These are phyloP conservation scores for Camptogramma bilineatum DNA, from an alignment of 2,888 invertebrate species.

Conservation along the genomic window DNA sequence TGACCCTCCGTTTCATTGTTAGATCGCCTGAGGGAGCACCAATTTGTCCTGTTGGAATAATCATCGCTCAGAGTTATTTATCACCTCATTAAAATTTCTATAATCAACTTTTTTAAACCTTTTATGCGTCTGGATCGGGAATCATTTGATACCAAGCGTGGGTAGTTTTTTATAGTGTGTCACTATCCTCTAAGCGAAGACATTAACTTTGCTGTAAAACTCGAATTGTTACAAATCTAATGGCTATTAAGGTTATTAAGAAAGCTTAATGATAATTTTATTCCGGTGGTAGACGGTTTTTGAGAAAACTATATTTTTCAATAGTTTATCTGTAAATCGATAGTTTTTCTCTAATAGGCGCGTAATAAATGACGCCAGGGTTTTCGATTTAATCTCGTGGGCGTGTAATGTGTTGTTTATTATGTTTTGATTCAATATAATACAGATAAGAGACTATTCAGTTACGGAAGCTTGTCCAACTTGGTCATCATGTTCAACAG, in stretches of 20 bases:
- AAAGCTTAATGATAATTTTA: constrained; percentile 54
- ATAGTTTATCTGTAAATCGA: constrained; percentile 33
- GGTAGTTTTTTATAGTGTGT: constrained; percentile 72
- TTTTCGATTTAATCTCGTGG: constrained; percentile 24
- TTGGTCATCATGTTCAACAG: neutral
- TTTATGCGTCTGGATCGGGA: constrained; percentile 40
- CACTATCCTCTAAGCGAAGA: constrained; percentile 60
- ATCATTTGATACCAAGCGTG: constrained; percentile 59
- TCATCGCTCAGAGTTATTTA: constrained; percentile 76
- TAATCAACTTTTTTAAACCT: constrained; percentile 64
- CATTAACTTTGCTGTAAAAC: constrained; percentile 55
- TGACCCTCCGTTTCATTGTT: constrained; percentile 76
- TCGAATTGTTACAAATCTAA: constrained; percentile 61
- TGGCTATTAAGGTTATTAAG: constrained; percentile 52
- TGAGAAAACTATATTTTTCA: constrained; percentile 24
- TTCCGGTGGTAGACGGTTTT: constrained; percentile 34
- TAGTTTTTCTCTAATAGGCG: constrained; percentile 31
- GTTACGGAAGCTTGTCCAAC: constrained; percentile 15
- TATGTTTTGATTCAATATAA: constrained; percentile 22
- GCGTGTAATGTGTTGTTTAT: constrained; percentile 28
- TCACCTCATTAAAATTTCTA: constrained; percentile 79
- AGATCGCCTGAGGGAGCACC: constrained; percentile 69
- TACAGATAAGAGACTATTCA: constrained; percentile 6
- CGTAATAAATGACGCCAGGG: constrained; percentile 31
- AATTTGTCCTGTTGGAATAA: constrained; percentile 81